phyloP scores from a whole-genome alignment of 2,888 invertebrate species.

The Sinotaia quadrata region DNA sequence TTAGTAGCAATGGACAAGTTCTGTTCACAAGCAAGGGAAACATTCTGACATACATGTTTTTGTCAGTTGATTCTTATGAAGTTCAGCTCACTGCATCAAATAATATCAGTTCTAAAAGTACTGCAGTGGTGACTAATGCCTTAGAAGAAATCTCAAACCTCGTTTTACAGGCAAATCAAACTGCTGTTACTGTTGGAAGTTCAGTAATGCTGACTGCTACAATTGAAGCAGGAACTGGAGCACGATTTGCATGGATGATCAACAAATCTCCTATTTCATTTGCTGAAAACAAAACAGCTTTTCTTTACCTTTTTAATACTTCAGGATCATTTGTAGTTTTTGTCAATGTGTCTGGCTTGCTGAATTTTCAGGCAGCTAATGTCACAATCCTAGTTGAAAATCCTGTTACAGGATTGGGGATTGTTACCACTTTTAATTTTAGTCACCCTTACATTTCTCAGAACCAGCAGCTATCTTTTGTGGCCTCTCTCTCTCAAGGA shows the following conservation, averaged over 20 bases:
- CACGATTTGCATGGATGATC: constrained; percentile 2
- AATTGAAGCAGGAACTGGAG: background rate
- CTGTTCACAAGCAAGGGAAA: background rate
- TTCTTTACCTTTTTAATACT: constrained; percentile 37
- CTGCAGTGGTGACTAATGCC: background rate
- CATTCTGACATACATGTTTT: constrained; percentile 25
- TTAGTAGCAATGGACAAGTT: constrained; percentile 3
- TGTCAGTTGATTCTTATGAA: constrained; percentile 30
- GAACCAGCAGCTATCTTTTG: background rate
- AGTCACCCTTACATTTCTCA: constrained; percentile 12
- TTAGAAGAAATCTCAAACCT: constrained; percentile 4
- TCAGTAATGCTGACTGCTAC: constrained; percentile 1
- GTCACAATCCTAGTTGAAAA: constrained; percentile 28
- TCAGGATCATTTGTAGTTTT: constrained; percentile 33
- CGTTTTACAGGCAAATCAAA: background rate
- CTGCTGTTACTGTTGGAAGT: background rate
- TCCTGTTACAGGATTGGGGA: background rate
- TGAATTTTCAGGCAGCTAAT: constrained; percentile 22
- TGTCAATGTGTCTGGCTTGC: constrained; percentile 31
- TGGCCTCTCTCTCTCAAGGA: background rate
- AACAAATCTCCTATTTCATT: background rate
- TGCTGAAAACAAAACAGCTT: background rate
- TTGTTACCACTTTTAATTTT: background rate
- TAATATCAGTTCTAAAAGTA: constrained; percentile 41
- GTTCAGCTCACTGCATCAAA: constrained; percentile 46